Evolutionary conservation across 1,140 invertebrate species (phyloP).

Genomic region (Solenopsis invicta): DNA sequence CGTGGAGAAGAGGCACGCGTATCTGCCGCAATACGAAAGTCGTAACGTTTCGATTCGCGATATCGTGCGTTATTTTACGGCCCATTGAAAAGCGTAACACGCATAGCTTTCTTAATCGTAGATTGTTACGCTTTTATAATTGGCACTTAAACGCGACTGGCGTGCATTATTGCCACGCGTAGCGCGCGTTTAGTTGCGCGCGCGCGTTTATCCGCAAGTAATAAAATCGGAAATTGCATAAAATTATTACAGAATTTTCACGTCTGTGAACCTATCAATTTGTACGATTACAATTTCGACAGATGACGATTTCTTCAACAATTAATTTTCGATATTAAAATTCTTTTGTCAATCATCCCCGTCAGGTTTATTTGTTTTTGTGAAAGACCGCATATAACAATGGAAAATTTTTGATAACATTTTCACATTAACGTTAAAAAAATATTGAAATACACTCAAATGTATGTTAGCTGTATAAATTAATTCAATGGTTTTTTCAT

Average conservation of each 20-base stretch:
- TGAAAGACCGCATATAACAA: neutral
- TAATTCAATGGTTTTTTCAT: too few species aligned
- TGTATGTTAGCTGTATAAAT: too few species aligned
- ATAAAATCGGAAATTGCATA: conserved; percentile 34
- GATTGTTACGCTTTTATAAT: conserved; percentile 74
- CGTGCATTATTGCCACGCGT: conserved; percentile 62
- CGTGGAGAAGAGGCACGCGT: neutral
- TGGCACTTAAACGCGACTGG: conserved; percentile 68
- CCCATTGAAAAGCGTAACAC: conserved; percentile 74
- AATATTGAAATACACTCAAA: neutral
- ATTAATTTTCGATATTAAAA: conserved; percentile 4
- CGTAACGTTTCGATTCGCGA: conserved; percentile 57
- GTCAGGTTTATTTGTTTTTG: neutral
- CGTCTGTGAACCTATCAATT: neutral
- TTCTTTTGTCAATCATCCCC: neutral
- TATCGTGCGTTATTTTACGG: conserved; percentile 73
- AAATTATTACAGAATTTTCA: neutral
- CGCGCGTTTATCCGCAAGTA: neutral
- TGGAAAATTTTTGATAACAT: neutral
- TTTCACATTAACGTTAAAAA: neutral
- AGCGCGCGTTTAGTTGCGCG: conserved; percentile 2
- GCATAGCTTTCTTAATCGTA: conserved; percentile 71
- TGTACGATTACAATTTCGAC: neutral
- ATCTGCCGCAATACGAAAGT: conserved; percentile 16
- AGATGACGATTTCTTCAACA: neutral